A percentile compares a stretch with the other conserved stretches of the same genome.
Conservation (phyloP, 2,888 invertebrate genomes). For the Globia sparganii region DNA sequence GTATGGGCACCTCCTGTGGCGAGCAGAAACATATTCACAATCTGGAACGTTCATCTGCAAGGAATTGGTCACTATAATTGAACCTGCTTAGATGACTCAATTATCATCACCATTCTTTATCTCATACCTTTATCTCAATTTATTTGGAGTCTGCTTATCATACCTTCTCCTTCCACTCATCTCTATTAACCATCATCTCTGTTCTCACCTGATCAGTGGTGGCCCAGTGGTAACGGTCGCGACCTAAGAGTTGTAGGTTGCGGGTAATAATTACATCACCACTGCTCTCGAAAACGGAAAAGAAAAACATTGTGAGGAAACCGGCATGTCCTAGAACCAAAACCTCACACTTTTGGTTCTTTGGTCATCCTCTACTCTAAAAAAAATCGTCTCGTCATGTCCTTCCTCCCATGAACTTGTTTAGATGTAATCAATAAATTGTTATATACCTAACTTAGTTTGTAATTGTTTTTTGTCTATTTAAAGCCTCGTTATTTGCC, state of each 20-base stretch:
- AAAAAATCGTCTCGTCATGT: background rate
- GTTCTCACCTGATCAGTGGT: no score
- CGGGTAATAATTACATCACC: no score
- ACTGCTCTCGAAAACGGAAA: no score
- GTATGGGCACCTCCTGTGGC: constrained; percentile 32
- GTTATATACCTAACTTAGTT: background rate
- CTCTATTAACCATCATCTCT: no score
- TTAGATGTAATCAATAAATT: constrained; percentile 8
- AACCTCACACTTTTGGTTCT: fast-evolving
- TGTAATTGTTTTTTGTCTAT: background rate
- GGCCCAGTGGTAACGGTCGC: no score
- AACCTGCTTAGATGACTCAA: constrained; percentile 38
- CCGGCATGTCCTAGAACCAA: no score
- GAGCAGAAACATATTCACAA: constrained; percentile 39
- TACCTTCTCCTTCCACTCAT: background rate
- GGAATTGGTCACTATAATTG: constrained; percentile 19
- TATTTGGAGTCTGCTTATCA: no score
- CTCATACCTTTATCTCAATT: background rate
- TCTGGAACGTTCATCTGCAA: constrained; percentile 29
- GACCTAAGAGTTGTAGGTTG: no score
- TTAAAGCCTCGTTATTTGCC: constrained; percentile 13
- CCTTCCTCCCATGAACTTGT: background rate
- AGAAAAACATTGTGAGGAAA: no score
- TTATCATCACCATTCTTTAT: no score
- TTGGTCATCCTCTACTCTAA: background rate